phyloP scores from a whole-genome alignment of 2,797 vertebrate genomes.

The Strix occidentalis region DNA sequence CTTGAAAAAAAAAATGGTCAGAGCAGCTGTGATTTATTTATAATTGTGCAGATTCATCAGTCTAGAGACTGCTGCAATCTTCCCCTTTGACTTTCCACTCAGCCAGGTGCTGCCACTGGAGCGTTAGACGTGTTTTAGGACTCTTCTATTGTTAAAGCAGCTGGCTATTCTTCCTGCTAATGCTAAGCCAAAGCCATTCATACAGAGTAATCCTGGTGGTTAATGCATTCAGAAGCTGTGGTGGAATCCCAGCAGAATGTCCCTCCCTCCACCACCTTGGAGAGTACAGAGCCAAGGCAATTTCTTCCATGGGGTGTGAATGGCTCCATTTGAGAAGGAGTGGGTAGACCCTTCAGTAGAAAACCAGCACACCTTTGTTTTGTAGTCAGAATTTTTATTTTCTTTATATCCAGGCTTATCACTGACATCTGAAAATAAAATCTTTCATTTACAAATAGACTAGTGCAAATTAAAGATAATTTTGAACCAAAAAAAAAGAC shows the following conservation, averaged over 20 bases:
- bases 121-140: background rate
- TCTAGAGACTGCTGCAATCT: background rate
- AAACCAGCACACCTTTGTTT: background rate
- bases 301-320: background rate
- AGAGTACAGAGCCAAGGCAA: background rate
- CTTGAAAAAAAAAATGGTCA: background rate
- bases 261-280: background rate
- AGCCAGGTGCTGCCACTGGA: background rate
- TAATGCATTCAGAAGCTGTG: background rate
- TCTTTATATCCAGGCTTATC: slow-evolving; percentile 53
- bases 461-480: slow-evolving; percentile 59
- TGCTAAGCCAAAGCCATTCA: background rate
- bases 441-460: slow-evolving; percentile 65
- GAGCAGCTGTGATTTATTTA: slow-evolving; percentile 27
- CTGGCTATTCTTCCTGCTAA: background rate
- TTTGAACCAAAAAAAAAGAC: background rate
- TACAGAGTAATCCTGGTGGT: background rate
- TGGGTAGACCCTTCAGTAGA: background rate
- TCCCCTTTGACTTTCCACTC: background rate
- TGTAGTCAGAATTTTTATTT: slow-evolving; percentile 64
- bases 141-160: background rate
- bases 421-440: slow-evolving; percentile 73
- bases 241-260: background rate
- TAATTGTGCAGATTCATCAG: background rate
- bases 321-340: background rate